A percentile compares a stretch with the other conserved stretches of the same genome.
Evolutionary conservation across 1,140 invertebrate species (phyloP).

Genomic region (Acyrthosiphon pisum): DNA sequence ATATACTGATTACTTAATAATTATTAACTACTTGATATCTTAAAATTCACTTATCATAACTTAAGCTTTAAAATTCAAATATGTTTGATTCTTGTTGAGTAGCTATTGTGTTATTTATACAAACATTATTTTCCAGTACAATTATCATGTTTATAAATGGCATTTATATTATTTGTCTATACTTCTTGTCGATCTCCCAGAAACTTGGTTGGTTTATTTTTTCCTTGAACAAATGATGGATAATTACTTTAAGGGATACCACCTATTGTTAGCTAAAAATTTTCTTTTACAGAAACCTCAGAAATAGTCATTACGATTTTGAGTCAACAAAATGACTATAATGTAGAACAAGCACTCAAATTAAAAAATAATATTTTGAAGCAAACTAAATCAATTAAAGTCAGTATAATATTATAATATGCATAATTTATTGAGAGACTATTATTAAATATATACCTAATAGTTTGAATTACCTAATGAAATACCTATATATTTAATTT

Average conservation of each 20-base stretch:
- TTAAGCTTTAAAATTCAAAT: background rate
- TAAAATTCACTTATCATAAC: background rate
- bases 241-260: background rate
- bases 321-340: conserved; percentile 47
- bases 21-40: background rate
- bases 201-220: background rate
- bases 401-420: background rate
- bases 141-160: background rate
- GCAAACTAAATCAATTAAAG: conserved; percentile 8
- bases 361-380: conserved; percentile 44
- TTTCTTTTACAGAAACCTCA: background rate
- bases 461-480: background rate
- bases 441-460: background rate
- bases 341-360: background rate
- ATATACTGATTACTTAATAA: background rate
- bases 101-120: background rate
- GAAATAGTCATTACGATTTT: conserved; percentile 47
- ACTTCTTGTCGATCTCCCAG: background rate
- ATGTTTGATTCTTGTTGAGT: background rate
- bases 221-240: background rate
- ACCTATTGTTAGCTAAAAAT: background rate
- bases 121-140: background rate
- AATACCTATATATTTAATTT: background rate
- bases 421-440: background rate
- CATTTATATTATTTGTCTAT: background rate